phyloP scores from a whole-genome alignment of 2,888 invertebrate species.

The Synanthedon tipuliformis region DNA sequence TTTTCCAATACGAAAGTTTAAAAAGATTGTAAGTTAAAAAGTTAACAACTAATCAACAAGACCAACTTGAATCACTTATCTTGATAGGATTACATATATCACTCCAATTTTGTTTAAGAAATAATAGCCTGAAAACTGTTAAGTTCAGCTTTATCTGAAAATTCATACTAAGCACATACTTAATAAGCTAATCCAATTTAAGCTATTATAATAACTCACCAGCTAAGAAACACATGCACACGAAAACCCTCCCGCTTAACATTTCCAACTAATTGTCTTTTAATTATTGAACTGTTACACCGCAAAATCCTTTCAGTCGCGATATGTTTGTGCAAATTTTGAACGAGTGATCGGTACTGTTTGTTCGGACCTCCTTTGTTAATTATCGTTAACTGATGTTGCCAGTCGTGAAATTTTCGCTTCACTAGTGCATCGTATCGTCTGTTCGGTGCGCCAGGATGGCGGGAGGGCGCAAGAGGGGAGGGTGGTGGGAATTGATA shows the following conservation, averaged over 20 bases:
- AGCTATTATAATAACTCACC: slow-evolving; percentile 30
- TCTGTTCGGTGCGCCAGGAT: slow-evolving; percentile 24
- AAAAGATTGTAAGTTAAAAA: too few species aligned
- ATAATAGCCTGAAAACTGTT: too few species aligned
- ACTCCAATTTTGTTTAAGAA: too few species aligned
- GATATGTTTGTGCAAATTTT: slow-evolving; percentile 4
- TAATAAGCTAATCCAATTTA: too few species aligned
- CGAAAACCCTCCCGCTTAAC: slow-evolving; percentile 49
- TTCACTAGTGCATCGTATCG: slow-evolving; percentile 48
- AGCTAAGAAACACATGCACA: slow-evolving; percentile 49
- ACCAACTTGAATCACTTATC: too few species aligned
- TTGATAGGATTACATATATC: too few species aligned
- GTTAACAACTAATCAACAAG: too few species aligned
- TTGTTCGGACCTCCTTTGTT: not conserved
- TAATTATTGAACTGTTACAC: slow-evolving; percentile 19
- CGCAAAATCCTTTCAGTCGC: slow-evolving; percentile 14
- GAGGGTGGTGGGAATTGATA: slow-evolving; percentile 35
- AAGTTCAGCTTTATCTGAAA: too few species aligned
- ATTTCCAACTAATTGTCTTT: slow-evolving; percentile 54
- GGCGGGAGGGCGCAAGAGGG: slow-evolving; percentile 35
- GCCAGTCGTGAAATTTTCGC: slow-evolving; percentile 40
- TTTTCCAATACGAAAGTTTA: too few species aligned
- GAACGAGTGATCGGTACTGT: slow-evolving; percentile 3
- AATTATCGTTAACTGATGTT: slow-evolving; percentile 23
- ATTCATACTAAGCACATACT: too few species aligned